Percentiles rank a stretch among this genome's conserved stretches.
Conservation (phyloP, 2,888 invertebrate species). For the Meteorus cinctellus region DNA sequence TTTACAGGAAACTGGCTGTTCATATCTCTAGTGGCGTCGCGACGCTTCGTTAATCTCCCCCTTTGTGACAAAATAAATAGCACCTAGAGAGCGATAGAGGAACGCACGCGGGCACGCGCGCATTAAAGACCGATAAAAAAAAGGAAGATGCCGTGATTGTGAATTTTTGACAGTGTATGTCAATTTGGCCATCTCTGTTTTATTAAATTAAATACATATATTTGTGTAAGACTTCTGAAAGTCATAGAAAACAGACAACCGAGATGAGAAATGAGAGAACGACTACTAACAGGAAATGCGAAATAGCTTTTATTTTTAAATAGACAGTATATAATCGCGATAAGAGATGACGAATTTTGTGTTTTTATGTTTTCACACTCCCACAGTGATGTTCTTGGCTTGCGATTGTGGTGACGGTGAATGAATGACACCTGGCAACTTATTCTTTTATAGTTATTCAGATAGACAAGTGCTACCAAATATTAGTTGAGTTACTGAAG, state of each 20-base stretch:
- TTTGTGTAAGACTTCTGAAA: not conserved
- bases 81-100: not conserved
- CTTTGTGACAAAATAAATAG: conserved; percentile 47
- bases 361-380: not conserved
- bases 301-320: no score
- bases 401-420: not conserved
- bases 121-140: not conserved
- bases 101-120: no score
- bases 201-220: not conserved
- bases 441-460: not conserved
- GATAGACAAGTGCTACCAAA: not conserved
- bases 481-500: not conserved
- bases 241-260: not conserved
- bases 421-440: not conserved
- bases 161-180: conserved; percentile 18
- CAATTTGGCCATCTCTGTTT: not conserved
- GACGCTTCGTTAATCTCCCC: conserved; percentile 44
- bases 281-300: not conserved
- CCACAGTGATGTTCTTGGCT: conserved; percentile 10
- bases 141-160: not conserved
- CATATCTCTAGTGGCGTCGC: conserved; percentile 33
- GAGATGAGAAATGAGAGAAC: not conserved
- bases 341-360: not conserved
- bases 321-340: not conserved
- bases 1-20: conserved; percentile 34